phyloP scores from a whole-genome alignment of 64 coral and sea anemone species.

The Hydrozoanthus tunicans region DNA sequence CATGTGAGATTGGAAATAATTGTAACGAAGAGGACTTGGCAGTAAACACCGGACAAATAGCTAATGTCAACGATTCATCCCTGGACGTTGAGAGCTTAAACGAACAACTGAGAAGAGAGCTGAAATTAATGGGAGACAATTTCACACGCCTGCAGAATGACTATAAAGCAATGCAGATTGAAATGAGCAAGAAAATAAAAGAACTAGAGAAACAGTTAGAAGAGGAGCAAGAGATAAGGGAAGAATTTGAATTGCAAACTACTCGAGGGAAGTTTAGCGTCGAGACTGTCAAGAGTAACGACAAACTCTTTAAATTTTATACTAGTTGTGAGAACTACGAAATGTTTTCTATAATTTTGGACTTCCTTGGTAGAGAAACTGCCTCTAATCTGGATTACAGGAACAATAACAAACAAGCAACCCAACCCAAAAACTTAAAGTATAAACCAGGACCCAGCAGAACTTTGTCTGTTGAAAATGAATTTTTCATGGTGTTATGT shows the following conservation, averaged over 20 bases:
- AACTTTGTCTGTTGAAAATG: conserved; percentile 63
- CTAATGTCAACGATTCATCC: conserved; percentile 26
- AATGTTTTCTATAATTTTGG: conserved; percentile 64
- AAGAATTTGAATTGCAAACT: conserved; percentile 62
- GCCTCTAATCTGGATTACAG: conserved; percentile 75
- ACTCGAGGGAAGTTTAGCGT: conserved; percentile 54
- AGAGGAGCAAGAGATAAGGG: conserved; percentile 53
- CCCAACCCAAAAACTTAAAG: conserved; percentile 49
- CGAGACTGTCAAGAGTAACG: conserved; percentile 62
- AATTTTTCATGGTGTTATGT: conserved; percentile 83
- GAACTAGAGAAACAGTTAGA: conserved; percentile 60
- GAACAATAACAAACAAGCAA: conserved; percentile 44
- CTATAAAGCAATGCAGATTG: conserved; percentile 42
- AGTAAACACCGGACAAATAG: neutral
- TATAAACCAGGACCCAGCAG: conserved; percentile 80
- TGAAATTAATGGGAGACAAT: conserved; percentile 60
- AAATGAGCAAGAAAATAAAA: conserved; percentile 65
- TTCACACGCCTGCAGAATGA: conserved; percentile 58
- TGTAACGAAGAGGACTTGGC: conserved; percentile 13
- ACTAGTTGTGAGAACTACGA: conserved; percentile 74
- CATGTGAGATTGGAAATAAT: conserved; percentile 24
- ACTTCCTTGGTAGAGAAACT: conserved; percentile 68
- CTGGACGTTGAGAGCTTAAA: conserved; percentile 16
- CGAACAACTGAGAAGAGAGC: conserved; percentile 33
- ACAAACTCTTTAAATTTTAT: conserved; percentile 74